A percentile compares a stretch with the other conserved stretches of the same genome.
Conservation (phyloP, 2,888 invertebrate genomes). For the Standfussiana lucernea region DNA sequence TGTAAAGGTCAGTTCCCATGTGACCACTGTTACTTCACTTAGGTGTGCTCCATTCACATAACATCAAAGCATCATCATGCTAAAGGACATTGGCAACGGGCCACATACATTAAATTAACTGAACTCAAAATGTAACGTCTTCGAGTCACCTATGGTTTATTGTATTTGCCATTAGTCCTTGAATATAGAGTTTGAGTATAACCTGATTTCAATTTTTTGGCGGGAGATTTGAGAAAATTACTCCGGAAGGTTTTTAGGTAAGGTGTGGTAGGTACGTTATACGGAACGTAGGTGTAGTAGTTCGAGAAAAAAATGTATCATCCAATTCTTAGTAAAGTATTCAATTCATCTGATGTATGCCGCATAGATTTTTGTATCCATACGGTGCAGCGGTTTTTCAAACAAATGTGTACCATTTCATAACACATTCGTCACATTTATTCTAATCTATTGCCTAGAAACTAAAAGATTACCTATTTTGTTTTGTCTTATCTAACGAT, state of each 20-base stretch:
- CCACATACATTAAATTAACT: background rate
- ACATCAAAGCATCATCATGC: too few relatives aligned
- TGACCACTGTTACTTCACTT: background rate
- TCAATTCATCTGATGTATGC: background rate
- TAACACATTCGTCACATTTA: constrained; percentile 5
- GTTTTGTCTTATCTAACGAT: constrained; percentile 41
- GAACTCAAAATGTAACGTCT: background rate
- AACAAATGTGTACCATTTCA: background rate
- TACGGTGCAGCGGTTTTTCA: background rate
- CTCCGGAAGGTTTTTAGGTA: background rate
- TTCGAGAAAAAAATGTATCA: background rate
- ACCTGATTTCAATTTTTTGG: background rate
- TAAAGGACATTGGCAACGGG: background rate
- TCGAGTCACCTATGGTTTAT: background rate
- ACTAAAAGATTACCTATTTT: constrained; percentile 29
- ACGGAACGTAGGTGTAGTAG: too few relatives aligned
- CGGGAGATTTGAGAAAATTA: background rate
- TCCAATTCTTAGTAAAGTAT: background rate
- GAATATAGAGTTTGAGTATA: background rate
- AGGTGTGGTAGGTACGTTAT: too few relatives aligned
- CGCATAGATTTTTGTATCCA: background rate
- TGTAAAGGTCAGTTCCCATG: constrained; percentile 57
- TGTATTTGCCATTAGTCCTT: background rate
- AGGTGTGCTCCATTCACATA: background rate
- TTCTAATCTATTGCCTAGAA: constrained; percentile 28